Percentiles rank a stretch among this genome's conserved stretches.
Evolutionary conservation across 2,888 invertebrate species (phyloP).

Genomic region (Tipula vernalis): DNA sequence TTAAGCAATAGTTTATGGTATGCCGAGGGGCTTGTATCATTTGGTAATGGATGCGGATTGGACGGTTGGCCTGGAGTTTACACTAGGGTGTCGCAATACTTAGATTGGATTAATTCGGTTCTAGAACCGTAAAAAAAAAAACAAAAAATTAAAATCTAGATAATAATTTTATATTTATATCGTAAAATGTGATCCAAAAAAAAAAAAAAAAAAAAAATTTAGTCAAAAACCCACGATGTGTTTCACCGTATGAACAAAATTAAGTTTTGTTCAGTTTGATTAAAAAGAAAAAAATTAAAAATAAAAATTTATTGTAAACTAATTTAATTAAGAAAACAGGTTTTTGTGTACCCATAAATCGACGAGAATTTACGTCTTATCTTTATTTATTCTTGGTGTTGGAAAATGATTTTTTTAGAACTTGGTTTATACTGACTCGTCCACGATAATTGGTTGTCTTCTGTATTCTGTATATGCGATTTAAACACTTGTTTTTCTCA

Average conservation of each 20-base stretch:
- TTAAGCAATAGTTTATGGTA: conserved; percentile 19
- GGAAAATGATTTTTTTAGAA: too few relatives aligned
- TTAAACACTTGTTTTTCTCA: too few relatives aligned
- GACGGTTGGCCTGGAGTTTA: conserved; percentile 58
- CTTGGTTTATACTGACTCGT: too few relatives aligned
- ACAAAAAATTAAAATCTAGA: conserved; percentile 15
- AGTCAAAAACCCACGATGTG: neutral
- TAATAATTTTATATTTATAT: neutral
- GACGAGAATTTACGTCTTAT: too few relatives aligned
- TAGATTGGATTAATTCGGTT: conserved; percentile 51
- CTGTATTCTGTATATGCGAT: too few relatives aligned
- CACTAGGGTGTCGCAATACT: conserved; percentile 47
- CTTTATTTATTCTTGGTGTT: too few relatives aligned
- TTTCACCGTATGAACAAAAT: neutral
- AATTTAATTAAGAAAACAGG: too few relatives aligned
- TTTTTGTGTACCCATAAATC: too few relatives aligned
- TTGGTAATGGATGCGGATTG: conserved; percentile 37
- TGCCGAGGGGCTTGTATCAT: conserved; percentile 38
- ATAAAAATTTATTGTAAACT: too few relatives aligned
- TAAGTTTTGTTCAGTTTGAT: too few relatives aligned
- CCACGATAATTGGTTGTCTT: too few relatives aligned
- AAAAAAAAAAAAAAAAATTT: neutral
- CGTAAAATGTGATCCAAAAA: neutral
- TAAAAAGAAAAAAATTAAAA: neutral
- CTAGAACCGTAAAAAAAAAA: conserved; percentile 27